Evolutionary conservation across 2,888 invertebrate species (phyloP).

Genomic region (Morinoia aosen): DNA sequence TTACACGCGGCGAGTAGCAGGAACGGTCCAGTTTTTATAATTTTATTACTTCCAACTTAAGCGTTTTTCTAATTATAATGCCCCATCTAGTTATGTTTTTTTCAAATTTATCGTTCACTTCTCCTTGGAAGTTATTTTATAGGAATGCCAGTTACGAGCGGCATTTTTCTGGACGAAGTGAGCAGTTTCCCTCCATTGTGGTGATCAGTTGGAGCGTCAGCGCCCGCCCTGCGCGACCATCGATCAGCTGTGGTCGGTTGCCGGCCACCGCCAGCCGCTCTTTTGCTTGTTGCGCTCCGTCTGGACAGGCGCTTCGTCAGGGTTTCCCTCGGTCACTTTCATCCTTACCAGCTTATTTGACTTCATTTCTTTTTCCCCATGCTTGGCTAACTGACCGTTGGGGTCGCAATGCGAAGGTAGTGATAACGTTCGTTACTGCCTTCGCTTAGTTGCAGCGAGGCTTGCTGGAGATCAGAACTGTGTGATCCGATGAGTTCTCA

Average conservation of each 20-base stretch:
- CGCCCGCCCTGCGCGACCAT: background rate
- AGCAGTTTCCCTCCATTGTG: background rate
- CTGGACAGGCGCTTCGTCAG: background rate
- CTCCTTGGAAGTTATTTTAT: too few relatives aligned
- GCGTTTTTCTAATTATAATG: too few relatives aligned
- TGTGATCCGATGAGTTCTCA: too few relatives aligned
- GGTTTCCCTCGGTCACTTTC: background rate
- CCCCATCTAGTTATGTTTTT: too few relatives aligned
- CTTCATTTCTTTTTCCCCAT: background rate
- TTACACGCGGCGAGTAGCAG: too few relatives aligned
- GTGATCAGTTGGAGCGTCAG: background rate
- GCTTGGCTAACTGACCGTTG: background rate
- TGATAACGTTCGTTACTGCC: background rate
- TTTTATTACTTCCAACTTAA: too few relatives aligned
- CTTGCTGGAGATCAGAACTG: background rate
- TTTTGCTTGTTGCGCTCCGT: background rate
- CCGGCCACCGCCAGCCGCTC: background rate
- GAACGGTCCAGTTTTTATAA: too few relatives aligned
- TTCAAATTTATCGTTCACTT: too few relatives aligned
- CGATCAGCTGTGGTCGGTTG: conserved; percentile 2
- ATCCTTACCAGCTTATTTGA: background rate
- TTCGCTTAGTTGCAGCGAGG: background rate
- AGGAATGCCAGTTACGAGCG: background rate
- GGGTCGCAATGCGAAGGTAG: background rate
- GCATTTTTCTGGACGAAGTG: background rate